These are phyloP conservation scores for Drosophila kohkoa DNA, from an alignment of 1,140 invertebrate genomes.

Conservation along the genomic window DNA sequence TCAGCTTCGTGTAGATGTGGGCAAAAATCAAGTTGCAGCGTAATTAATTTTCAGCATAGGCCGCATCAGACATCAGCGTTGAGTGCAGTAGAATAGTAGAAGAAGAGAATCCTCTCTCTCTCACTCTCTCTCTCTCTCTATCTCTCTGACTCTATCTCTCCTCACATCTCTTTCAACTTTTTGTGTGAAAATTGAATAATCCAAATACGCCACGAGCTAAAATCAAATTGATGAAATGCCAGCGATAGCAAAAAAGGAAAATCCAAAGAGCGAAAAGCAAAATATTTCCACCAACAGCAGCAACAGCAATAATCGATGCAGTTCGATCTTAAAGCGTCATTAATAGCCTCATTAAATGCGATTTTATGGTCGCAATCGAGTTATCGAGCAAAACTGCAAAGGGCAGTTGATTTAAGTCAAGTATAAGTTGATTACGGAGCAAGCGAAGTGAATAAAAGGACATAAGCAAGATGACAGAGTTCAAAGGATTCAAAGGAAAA, in stretches of 20 bases:
- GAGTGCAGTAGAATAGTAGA: too few relatives aligned
- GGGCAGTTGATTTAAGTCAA: background rate
- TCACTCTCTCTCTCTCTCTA: too few relatives aligned
- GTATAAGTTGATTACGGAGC: background rate
- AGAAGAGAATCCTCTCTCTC: slow-evolving; percentile 2
- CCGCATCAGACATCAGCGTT: slow-evolving; percentile 1
- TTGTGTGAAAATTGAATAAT: slow-evolving; percentile 48
- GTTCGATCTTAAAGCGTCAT: slow-evolving; percentile 8
- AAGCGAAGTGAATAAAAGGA: background rate
- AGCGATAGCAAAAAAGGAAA: background rate
- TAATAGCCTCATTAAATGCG: slow-evolving; percentile 7
- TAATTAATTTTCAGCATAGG: slow-evolving; percentile 50
- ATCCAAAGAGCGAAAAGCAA: background rate
- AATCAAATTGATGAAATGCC: slow-evolving; percentile 44
- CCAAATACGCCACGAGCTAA: slow-evolving; percentile 18
- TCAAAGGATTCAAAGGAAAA: too few relatives aligned
- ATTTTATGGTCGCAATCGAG: slow-evolving; percentile 1
- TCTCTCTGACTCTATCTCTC: too few relatives aligned
- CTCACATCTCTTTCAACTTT: background rate
- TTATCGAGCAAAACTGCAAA: background rate
- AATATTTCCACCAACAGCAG: background rate
- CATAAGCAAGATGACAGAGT: too few relatives aligned
- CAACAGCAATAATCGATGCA: slow-evolving; percentile 1
- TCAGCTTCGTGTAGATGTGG: background rate
- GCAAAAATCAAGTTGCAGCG: slow-evolving; percentile 42